Base-by-base conservation (phyloP, 1,140 invertebrate genomes). In the Hydropsyche tenuis region DNA sequence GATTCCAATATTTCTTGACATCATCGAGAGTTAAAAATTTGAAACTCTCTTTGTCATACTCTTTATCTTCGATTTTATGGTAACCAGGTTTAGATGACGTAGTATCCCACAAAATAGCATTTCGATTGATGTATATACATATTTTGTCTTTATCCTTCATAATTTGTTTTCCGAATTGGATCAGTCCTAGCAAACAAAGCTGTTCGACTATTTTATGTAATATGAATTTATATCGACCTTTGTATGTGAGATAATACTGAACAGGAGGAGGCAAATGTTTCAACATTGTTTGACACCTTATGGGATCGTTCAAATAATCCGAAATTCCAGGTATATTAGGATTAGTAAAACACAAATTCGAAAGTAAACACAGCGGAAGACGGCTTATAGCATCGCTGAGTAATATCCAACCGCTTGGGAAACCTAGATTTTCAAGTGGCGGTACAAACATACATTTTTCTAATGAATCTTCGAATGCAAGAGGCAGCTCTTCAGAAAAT, bases 361-460 rank as follows among this genome's bases (percentile, higher is more conserved):
- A 82, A 77, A 93, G 92, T 12, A 94, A 77, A 0, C 86, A 88
- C 0, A 94, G 77, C 0, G 93, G 93, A 66, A 94, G 80, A 0
- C 89, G 82, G 1, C 91, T 79, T 1, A 94, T 80, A 12, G 92
- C 78, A 79, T 94, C 93, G 71, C 87, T 88, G 76, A 93, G 82
- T 22, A 92, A 82, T 65, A 87, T 85, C 92, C 92, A 94, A 22
- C 92, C 92, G 25, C 80, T 48, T 3, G 83, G 81, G 78, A 92
- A 88, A 12, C 11, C 16, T 69, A 82, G 78, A 5, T 88, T 88
- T n/a, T n/a, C 30, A 37, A 93, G 78, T 4, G 90, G 88, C 5
- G 90, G 88, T 5, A 94, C 80, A 78, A 93, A 93, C 84, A 89
- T 90, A 82, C 88, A 90, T 90, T 90, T 92, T 72, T 81, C 81